phyloP scores from a whole-genome alignment of 1,140 invertebrate genomes.

The Drosophila arizonae region DNA sequence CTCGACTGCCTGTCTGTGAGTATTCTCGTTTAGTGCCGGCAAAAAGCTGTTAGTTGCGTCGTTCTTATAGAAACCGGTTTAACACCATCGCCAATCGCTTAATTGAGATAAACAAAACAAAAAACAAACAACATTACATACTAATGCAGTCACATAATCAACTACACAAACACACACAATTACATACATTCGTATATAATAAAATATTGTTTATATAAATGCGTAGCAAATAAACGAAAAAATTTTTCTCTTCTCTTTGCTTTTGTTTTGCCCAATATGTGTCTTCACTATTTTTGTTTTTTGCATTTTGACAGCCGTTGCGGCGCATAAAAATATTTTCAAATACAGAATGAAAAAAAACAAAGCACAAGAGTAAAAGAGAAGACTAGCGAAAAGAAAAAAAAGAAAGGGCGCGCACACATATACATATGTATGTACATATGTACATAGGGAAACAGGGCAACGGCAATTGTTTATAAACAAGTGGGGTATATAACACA shows the following conservation, averaged over 20 bases:
- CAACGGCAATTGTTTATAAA: slow-evolving; percentile 56
- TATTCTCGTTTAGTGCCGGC: slow-evolving; percentile 46
- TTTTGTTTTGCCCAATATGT: slow-evolving; percentile 46
- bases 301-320: slow-evolving; percentile 47
- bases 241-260: slow-evolving; percentile 64
- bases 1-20: background rate
- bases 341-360: slow-evolving; percentile 70
- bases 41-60: slow-evolving; percentile 47
- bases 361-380: slow-evolving; percentile 55
- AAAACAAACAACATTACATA: slow-evolving; percentile 9
- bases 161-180: slow-evolving; percentile 1
- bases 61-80: slow-evolving; percentile 62
- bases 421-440: background rate
- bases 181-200: background rate
- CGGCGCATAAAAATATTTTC: slow-evolving; percentile 43
- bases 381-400: slow-evolving; percentile 18
- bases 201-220: slow-evolving; percentile 38
- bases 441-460: background rate
- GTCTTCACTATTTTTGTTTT: slow-evolving; percentile 6
- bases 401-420: background rate
- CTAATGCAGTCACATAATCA: slow-evolving; percentile 8
- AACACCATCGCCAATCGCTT: slow-evolving; percentile 22
- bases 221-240: slow-evolving; percentile 24
- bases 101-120: slow-evolving; percentile 23
- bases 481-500: slow-evolving; percentile 18